Conservation (phyloP, 2,113 vertebrate genomes). For the Muntiacus muntjak region DNA sequence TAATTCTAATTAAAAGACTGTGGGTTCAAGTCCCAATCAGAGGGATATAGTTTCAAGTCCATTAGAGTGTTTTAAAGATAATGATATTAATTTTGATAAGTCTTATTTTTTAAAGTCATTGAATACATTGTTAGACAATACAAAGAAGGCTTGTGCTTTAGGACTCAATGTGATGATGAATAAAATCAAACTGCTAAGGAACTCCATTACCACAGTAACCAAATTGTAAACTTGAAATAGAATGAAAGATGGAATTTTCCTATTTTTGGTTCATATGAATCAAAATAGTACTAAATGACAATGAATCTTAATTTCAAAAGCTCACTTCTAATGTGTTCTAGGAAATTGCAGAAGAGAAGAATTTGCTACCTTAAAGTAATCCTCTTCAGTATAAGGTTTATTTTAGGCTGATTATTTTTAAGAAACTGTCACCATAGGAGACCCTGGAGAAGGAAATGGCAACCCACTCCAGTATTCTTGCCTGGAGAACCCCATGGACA, state of each 20-base stretch:
- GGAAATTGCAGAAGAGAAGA: neutral
- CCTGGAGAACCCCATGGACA: neutral
- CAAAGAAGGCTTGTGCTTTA: neutral
- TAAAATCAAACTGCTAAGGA: neutral
- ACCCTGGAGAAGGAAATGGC: neutral
- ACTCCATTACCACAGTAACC: neutral
- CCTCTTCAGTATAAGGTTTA: neutral
- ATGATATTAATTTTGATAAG: neutral
- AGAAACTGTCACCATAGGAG: neutral
- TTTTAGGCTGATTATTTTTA: neutral
- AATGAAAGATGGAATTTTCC: neutral
- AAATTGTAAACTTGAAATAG: neutral
- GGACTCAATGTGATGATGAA: neutral
- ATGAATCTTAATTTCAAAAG: neutral
- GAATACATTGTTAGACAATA: neutral
- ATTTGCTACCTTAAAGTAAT: neutral
- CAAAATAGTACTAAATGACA: neutral
- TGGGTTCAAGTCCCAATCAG: neutral
- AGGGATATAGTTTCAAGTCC: neutral
- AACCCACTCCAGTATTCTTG: neutral
- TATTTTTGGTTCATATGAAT: neutral
- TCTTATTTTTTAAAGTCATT: neutral
- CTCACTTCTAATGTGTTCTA: neutral
- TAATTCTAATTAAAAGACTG: neutral
- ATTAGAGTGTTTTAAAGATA: neutral